Evolutionary conservation across 1,140 invertebrate genomes (phyloP).

Genomic region (Pseudomyrmex sp.): DNA sequence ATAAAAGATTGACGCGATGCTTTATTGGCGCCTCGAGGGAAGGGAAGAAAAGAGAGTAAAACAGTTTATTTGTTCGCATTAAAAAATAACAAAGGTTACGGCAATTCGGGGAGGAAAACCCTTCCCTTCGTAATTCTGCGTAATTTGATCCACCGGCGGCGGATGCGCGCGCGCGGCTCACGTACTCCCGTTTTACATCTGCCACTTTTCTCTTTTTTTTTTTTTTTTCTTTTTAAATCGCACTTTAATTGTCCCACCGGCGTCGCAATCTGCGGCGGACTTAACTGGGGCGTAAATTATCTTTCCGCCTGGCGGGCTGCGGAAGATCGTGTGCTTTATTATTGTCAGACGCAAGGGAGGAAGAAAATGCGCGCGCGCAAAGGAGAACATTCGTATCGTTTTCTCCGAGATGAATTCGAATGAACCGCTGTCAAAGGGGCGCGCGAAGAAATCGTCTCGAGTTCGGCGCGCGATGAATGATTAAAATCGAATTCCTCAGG

Average conservation of each 20-base stretch:
- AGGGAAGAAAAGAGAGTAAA: background rate
- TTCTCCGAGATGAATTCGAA: background rate
- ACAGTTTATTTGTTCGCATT: background rate
- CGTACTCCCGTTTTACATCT: slow-evolving; percentile 5
- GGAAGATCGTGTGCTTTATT: slow-evolving; percentile 31
- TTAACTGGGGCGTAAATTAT: slow-evolving; percentile 63
- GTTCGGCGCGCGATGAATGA: slow-evolving; percentile 47
- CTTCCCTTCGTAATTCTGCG: background rate
- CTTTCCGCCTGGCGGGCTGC: background rate
- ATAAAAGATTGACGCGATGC: no score
- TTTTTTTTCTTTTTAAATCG: slow-evolving; percentile 46
- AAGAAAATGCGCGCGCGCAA: background rate
- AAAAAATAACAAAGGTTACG: background rate
- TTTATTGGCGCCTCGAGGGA: no score
- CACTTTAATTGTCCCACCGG: slow-evolving; percentile 52
- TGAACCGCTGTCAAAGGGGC: background rate
- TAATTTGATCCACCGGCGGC: slow-evolving; percentile 1
- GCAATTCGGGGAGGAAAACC: background rate
- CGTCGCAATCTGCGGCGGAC: slow-evolving; percentile 18
- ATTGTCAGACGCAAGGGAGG: background rate
- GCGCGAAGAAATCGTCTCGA: slow-evolving; percentile 10
- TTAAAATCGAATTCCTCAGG: slow-evolving; percentile 56
- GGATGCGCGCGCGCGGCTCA: background rate
- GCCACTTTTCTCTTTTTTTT: background rate
- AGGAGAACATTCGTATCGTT: slow-evolving; percentile 1